phyloP scores from a whole-genome alignment of 2,113 vertebrate species.

The Microcebus lehilahytsara region DNA sequence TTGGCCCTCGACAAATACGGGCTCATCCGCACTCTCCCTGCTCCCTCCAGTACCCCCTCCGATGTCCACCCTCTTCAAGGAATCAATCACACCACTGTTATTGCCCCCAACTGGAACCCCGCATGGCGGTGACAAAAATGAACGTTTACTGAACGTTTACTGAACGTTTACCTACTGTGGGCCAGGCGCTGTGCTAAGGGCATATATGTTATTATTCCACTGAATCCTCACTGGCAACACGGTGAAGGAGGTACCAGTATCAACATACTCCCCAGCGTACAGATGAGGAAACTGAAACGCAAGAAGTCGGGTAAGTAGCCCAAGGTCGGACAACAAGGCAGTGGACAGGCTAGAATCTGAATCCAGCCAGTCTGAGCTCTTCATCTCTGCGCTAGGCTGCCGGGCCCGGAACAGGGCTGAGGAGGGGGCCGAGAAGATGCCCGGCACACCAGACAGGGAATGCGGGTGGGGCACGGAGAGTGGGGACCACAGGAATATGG shows the following conservation, averaged over 20 bases:
- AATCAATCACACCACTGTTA: not conserved
- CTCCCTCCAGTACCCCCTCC: not conserved
- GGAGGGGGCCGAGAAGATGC: not conserved
- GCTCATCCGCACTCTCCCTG: not conserved
- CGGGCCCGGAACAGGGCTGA: not conserved
- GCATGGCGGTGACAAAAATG: not conserved
- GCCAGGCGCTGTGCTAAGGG: not conserved
- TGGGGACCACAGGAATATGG: rapidly evolving
- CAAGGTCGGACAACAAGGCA: not conserved
- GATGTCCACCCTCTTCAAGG: not conserved
- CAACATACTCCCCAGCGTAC: not conserved
- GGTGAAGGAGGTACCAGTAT: too few relatives aligned
- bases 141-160: not conserved
- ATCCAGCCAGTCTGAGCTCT: not conserved
- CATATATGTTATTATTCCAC: not conserved
- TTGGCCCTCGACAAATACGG: not conserved
- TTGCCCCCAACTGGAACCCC: not conserved
- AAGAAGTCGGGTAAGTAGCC: not conserved
- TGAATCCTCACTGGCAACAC: not conserved
- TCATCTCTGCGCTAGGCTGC: not conserved
- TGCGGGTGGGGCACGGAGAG: not conserved
- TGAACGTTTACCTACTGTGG: not conserved
- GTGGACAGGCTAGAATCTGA: not conserved
- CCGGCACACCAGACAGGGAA: not conserved
- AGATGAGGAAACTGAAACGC: not conserved